A percentile compares a stretch with the other conserved stretches of the same genome.
Evolutionary conservation across 2,113 vertebrate species (phyloP).

Genomic region (Sialia sialis): DNA sequence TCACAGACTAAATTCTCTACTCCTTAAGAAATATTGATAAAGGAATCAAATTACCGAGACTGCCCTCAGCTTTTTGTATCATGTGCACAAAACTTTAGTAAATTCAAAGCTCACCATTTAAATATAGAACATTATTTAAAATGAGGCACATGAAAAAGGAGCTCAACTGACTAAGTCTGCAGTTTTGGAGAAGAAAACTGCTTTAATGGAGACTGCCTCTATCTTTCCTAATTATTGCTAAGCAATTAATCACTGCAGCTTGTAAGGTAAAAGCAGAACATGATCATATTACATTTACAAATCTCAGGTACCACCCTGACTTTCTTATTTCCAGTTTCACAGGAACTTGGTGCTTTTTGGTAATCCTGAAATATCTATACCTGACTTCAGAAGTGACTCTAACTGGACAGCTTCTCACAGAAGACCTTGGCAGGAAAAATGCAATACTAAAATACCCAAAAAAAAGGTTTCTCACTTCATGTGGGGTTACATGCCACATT

Average conservation of each 20-base stretch:
- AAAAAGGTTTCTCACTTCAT: neutral
- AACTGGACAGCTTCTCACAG: neutral
- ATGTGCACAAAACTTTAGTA: neutral
- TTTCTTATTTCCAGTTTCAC: neutral
- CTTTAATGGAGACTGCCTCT: neutral
- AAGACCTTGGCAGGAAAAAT: neutral
- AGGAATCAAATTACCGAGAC: neutral
- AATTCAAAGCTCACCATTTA: neutral
- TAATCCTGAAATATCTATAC: neutral
- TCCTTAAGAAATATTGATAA: neutral
- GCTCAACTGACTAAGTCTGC: neutral
- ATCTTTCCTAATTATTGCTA: neutral
- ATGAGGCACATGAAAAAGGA: neutral
- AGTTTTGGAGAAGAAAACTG: neutral
- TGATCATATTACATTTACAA: neutral
- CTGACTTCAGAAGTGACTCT: neutral
- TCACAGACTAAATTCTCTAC: neutral
- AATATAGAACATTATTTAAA: neutral
- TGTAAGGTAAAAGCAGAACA: neutral
- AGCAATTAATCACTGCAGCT: neutral
- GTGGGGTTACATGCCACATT: neutral
- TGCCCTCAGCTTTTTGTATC: neutral
- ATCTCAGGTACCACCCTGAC: neutral
- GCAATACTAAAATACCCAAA: neutral
- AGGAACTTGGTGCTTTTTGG: neutral